A percentile compares a stretch with the other conserved stretches of the same genome.
Evolutionary conservation across 1,140 invertebrate species (phyloP).

Genomic region (Riptortus pedestris): DNA sequence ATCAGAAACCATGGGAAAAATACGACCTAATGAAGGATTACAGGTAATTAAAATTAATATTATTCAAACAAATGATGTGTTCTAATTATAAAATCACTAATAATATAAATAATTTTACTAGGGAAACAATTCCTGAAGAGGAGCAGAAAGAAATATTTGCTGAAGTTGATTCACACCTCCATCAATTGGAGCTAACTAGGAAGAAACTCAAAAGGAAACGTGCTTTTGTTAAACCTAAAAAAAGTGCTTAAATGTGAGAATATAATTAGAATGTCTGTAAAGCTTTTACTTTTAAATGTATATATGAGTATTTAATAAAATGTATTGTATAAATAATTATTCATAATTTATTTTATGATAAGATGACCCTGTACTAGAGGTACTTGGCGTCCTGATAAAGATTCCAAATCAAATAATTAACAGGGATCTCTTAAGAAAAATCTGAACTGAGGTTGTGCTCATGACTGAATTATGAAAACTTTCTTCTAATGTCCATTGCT

Average conservation of each 20-base stretch:
- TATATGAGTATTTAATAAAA: too few species aligned
- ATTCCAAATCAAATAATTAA: too few species aligned
- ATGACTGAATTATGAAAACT: too few species aligned
- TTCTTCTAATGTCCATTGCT: too few species aligned
- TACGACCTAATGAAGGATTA: slow-evolving; percentile 92
- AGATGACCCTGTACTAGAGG: too few species aligned
- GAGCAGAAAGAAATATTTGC: slow-evolving; percentile 74
- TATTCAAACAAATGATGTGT: neutral
- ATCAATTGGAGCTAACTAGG: slow-evolving; percentile 52
- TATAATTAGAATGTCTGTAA: too few species aligned
- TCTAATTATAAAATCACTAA: slow-evolving; percentile 1
- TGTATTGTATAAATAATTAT: too few species aligned
- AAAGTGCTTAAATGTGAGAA: slow-evolving; percentile 36
- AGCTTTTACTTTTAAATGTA: too few species aligned
- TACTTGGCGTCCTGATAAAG: too few species aligned
- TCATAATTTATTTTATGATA: too few species aligned
- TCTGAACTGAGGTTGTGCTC: too few species aligned
- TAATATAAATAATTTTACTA: slow-evolving; percentile 35
- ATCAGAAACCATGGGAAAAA: slow-evolving; percentile 70
- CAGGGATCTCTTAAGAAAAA: too few species aligned
- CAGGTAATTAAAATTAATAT: slow-evolving; percentile 50
- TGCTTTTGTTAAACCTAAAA: slow-evolving; percentile 50
- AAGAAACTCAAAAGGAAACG: slow-evolving; percentile 57
- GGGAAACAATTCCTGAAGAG: slow-evolving; percentile 70
- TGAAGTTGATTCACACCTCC: slow-evolving; percentile 68